These are phyloP conservation scores for Gnathonemus longibarbis DNA, from an alignment of 2,113 vertebrate species.

Conservation along the genomic window DNA sequence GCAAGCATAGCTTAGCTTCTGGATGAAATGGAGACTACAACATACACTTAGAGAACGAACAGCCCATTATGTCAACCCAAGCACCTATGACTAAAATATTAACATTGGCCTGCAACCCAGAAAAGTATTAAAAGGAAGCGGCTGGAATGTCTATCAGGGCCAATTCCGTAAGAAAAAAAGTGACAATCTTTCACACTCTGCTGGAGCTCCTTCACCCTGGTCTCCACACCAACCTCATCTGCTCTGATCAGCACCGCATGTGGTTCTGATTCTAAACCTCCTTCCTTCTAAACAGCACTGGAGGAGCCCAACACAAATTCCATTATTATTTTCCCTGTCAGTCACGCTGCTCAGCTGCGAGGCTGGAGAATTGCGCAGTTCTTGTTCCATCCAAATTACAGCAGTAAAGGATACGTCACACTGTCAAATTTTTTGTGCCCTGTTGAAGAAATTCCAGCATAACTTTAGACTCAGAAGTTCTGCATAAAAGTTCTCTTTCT, in stretches of 20 bases:
- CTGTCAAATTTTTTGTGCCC: background rate
- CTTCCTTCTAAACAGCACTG: slow-evolving; percentile 7
- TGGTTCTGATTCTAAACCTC: background rate
- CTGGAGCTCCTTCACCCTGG: background rate
- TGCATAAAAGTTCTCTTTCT: background rate
- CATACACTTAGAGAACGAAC: background rate
- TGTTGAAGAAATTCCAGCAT: background rate
- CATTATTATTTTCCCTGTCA: slow-evolving; percentile 29
- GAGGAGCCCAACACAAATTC: slow-evolving; percentile 22
- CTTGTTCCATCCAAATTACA: background rate
- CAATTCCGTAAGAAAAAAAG: background rate
- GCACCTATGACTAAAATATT: background rate
- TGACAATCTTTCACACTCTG: background rate
- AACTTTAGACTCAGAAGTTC: background rate
- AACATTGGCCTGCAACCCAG: background rate
- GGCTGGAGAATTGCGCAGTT: background rate
- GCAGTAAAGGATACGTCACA: background rate
- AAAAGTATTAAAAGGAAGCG: background rate
- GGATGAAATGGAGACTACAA: background rate
- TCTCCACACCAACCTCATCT: background rate
- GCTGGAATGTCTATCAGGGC: background rate
- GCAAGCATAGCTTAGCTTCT: background rate
- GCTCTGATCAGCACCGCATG: background rate
- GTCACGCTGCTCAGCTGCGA: slow-evolving; percentile 17
- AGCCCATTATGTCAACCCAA: background rate